A percentile compares a stretch with the other conserved stretches of the same genome.
Conservation (phyloP, 2,113 vertebrate species). For the Callionymus lyra region DNA sequence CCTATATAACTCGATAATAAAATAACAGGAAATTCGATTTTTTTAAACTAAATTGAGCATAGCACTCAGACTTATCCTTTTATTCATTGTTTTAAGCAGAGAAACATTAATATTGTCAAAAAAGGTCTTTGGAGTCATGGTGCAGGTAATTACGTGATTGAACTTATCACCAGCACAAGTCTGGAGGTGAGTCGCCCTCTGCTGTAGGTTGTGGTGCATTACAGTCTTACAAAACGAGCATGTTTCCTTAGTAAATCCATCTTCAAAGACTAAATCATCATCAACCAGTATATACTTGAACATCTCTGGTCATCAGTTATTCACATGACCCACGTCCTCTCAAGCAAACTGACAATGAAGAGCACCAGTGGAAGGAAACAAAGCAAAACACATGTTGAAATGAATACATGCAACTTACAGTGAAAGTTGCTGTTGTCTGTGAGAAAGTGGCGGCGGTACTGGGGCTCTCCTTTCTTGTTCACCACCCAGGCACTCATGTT, state of each 20-base stretch:
- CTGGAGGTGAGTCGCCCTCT: constrained; percentile 49
- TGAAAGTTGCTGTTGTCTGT: constrained; percentile 86
- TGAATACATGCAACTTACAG: constrained; percentile 62
- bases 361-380: not conserved
- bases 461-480: constrained; percentile 69
- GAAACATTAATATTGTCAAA: too few species aligned
- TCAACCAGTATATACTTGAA: too few species aligned
- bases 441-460: constrained; percentile 88
- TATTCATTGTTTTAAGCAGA: too few species aligned
- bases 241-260: too few species aligned
- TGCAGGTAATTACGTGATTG: too few species aligned
- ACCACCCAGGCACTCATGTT: constrained; percentile 78
- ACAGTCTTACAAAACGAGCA: not conserved
- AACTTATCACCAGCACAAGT: not conserved
- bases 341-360: not conserved
- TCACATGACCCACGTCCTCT: not conserved
- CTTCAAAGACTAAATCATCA: too few species aligned
- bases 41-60: too few species aligned
- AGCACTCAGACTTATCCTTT: too few species aligned
- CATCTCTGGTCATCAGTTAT: too few species aligned
- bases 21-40: too few species aligned
- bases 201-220: constrained; percentile 33
- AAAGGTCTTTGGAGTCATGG: too few species aligned
- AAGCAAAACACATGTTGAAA: not conserved
- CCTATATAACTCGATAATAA: too few species aligned